These are phyloP conservation scores for Plusia festucae DNA, from an alignment of 2,888 invertebrate species.

Conservation along the genomic window DNA sequence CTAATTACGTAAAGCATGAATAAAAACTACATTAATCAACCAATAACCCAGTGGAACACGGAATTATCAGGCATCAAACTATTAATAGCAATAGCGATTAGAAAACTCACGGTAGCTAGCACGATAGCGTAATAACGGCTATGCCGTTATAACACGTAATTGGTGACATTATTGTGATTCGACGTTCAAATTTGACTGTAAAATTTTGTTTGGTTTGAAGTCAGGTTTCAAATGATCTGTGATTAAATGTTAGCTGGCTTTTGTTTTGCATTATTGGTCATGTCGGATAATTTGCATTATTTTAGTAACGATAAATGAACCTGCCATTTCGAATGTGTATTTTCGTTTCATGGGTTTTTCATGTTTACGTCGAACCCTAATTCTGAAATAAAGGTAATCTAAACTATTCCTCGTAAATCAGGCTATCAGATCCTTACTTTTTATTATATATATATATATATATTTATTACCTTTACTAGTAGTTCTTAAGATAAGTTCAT, in stretches of 20 bases:
- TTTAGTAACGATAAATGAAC: no score
- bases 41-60: constrained; percentile 18
- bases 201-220: constrained; percentile 18
- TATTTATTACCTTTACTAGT: no score
- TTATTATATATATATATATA: no score
- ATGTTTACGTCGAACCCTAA: no score
- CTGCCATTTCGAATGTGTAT: no score
- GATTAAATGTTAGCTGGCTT: constrained; percentile 25
- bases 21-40: constrained; percentile 23
- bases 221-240: constrained; percentile 17
- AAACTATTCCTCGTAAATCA: no score
- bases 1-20: constrained; percentile 10
- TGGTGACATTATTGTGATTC: constrained; percentile 31
- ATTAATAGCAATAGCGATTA: constrained; percentile 44
- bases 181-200: constrained; percentile 30
- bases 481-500: no score
- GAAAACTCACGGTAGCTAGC: constrained; percentile 29
- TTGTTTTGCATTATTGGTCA: constrained; percentile 9
- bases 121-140: constrained; percentile 45
- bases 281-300: neutral
- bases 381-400: no score
- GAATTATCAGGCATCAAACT: constrained; percentile 37
- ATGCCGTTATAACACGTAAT: constrained; percentile 42
- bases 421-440: no score
- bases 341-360: no score